phyloP scores from a whole-genome alignment of 2,113 vertebrate genomes.

The Ibidorhyncha struthersii region DNA sequence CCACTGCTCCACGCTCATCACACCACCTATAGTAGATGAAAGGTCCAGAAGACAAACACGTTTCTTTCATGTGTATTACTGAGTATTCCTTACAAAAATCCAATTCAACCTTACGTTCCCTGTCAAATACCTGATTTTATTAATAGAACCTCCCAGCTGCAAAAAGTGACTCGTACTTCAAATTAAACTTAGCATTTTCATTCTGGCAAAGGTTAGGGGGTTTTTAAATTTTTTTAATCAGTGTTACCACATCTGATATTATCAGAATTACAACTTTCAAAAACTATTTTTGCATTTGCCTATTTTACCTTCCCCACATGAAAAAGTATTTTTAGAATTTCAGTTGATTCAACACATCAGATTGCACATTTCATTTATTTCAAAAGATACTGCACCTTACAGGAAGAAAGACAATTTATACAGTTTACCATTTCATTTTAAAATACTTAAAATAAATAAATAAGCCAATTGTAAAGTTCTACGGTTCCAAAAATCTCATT shows the following conservation, averaged over 20 bases:
- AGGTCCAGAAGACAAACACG: slow-evolving; percentile 39
- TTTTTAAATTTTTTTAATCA: neutral
- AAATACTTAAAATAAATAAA: neutral
- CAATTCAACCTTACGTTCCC: neutral
- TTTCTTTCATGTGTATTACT: slow-evolving; percentile 9
- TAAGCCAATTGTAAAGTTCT: neutral
- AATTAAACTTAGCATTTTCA: neutral
- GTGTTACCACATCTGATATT: neutral
- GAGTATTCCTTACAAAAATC: neutral
- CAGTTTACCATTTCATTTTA: neutral
- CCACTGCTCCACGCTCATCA: slow-evolving; percentile 57
- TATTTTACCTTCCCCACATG: neutral
- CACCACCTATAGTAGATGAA: slow-evolving; percentile 55
- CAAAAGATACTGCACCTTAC: neutral
- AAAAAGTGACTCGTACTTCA: neutral
- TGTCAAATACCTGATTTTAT: neutral
- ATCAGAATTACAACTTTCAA: neutral
- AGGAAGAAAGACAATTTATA: neutral
- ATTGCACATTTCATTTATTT: neutral
- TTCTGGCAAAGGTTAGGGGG: neutral
- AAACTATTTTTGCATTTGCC: neutral
- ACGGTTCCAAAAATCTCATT: neutral
- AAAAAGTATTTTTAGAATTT: neutral
- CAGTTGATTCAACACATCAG: neutral
- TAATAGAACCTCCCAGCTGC: neutral